These are phyloP conservation scores for Parazoanthus darwini DNA, from an alignment of 92 coral and sea anemone genomes.

Conservation along the genomic window DNA sequence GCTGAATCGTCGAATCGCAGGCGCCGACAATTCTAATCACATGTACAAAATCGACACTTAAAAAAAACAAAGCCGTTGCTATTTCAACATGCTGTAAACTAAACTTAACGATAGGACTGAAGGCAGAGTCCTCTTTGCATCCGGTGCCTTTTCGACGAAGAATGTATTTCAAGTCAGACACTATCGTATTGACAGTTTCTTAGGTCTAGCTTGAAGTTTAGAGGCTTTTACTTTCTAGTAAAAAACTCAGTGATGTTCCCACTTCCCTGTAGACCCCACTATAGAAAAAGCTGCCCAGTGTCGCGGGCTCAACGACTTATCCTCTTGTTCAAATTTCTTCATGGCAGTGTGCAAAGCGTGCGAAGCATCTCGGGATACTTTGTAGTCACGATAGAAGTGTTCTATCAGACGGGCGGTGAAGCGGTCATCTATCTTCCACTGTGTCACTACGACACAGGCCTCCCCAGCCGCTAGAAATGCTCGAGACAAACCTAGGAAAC, in stretches of 20 bases:
- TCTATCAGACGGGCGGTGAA: slow-evolving; percentile 50
- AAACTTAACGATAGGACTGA: no score
- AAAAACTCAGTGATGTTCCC: neutral
- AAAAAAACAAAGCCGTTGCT: no score
- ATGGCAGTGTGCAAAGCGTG: slow-evolving; percentile 62
- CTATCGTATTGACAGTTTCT: no score
- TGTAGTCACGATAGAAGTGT: slow-evolving; percentile 57
- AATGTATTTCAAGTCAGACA: no score
- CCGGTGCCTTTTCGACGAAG: no score
- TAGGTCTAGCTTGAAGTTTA: no score
- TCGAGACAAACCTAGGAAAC: slow-evolving; percentile 57
- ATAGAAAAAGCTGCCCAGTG: slow-evolving; percentile 75
- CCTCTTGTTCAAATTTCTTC: slow-evolving; percentile 43
- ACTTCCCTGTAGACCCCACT: slow-evolving; percentile 54
- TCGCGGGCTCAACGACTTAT: slow-evolving; percentile 44
- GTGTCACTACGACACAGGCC: slow-evolving; percentile 66
- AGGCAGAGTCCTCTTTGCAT: no score
- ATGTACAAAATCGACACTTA: no score
- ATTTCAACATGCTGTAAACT: no score
- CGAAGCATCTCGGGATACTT: slow-evolving; percentile 63
- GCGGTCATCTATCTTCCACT: slow-evolving; percentile 66
- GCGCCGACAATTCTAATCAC: no score
- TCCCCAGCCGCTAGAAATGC: slow-evolving; percentile 74
- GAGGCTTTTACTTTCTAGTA: neutral
- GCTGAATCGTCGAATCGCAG: no score